phyloP scores from a whole-genome alignment of 2,888 invertebrate species.

The Rotaria magnacalcarata region DNA sequence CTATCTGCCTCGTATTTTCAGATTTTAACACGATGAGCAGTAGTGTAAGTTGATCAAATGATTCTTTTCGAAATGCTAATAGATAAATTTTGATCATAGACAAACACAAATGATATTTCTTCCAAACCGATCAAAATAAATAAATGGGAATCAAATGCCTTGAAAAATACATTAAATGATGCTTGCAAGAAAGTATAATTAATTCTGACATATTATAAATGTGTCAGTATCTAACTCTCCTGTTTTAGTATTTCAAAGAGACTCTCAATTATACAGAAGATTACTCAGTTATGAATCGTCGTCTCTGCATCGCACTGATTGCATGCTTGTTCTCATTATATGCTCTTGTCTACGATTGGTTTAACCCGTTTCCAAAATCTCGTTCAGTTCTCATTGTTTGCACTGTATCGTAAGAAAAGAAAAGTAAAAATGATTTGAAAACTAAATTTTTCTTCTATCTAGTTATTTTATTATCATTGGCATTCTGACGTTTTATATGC shows the following conservation, averaged over 20 bases:
- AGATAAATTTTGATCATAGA: neutral
- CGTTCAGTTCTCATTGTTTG: conserved; percentile 65
- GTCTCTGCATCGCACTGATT: conserved; percentile 80
- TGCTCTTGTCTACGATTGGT: conserved; percentile 88
- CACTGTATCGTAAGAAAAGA: conserved; percentile 55
- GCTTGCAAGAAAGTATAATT: conserved; percentile 77
- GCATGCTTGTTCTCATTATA: conserved; percentile 86
- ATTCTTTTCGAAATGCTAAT: no score
- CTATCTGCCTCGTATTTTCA: neutral
- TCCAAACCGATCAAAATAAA: conserved; percentile 63
- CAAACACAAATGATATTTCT: neutral
- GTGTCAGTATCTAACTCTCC: conserved; percentile 1
- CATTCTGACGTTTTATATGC: neutral
- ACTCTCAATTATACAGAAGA: conserved; percentile 81
- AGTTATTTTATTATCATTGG: neutral
- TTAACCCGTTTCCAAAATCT: conserved; percentile 90
- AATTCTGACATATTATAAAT: neutral
- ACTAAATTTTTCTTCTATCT: neutral
- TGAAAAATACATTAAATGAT: conserved; percentile 96
- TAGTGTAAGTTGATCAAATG: neutral
- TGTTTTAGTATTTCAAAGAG: conserved; percentile 72
- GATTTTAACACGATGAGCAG: neutral
- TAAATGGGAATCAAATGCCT: conserved; percentile 95
- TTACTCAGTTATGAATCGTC: conserved; percentile 82
- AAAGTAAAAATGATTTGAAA: neutral